Base-by-base conservation (phyloP, 2,113 vertebrate genomes). In the Semnornis frantzii region DNA sequence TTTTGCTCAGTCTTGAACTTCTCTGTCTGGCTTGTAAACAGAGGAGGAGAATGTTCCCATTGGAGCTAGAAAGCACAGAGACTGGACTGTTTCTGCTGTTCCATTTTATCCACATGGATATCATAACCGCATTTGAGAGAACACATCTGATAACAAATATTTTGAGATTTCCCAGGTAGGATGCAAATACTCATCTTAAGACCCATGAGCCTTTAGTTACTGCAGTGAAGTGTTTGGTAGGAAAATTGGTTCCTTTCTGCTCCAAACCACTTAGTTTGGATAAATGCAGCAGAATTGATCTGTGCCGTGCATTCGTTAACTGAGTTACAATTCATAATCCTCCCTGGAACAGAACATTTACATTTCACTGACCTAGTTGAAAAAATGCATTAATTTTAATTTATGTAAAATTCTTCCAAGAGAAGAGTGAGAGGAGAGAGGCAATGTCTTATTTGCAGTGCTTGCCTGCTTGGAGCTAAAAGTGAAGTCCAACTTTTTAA, bases 361-460 rank as follows among this genome's bases (percentile, higher is more conserved):
- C 95, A 97, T 96, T 97, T 71, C 92, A 94, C 82, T 97, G 97
- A 97, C 95, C 95, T 97, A 97, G 88, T 96, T 96, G 91, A 95
- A 96, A 95, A 94, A 96, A 93, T 82, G 24, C 55, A 97, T 97
- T 97, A 95, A 97, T 96, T 95, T 95, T 96, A 96, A 96, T 96
- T 93, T 96, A 97, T 96, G 95, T 72, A 97, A 96, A 96, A 94
- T 90, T 95, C 52, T 90, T 69, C 60, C 76, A 93, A 72, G 62
- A 82, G 59, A 94, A 89, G 74, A 94, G 42, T 60, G 70, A 78
- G 83, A 92, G 59, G 39, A 93, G 68, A 90, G 80, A 88, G 68
- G 46, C 33, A 0, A 44, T 76, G 68, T 82, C 87, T 89, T 90
- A 81, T 81, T 91, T 94, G 77, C 87, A 80, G 78, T 85, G 59